A percentile compares a stretch with the other conserved stretches of the same genome.
Evolutionary conservation across 2,888 invertebrate species (phyloP).

Genomic region (Limnephilus rhombicus): DNA sequence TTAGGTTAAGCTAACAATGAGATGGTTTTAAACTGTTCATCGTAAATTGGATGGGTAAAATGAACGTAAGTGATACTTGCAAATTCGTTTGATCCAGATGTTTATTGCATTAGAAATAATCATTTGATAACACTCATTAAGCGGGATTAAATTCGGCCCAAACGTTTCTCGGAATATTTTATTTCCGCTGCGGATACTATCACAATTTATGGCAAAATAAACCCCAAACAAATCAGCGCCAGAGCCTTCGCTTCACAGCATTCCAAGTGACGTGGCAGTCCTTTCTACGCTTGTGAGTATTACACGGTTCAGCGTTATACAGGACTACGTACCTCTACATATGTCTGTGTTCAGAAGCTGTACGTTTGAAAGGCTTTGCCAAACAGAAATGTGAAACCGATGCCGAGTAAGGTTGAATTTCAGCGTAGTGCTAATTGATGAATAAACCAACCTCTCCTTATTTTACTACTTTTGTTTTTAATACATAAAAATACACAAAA

Average conservation of each 20-base stretch:
- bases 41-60: neutral
- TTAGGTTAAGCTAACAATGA: neutral
- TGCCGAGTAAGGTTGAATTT: neutral
- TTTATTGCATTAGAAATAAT: neutral
- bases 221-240: slow-evolving; percentile 45
- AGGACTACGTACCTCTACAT: neutral
- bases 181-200: slow-evolving; percentile 44
- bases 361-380: slow-evolving; percentile 38
- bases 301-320: slow-evolving; percentile 27
- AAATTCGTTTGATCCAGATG: neutral
- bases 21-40: neutral
- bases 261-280: slow-evolving; percentile 12
- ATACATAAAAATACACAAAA: neutral
- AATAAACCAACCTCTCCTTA: neutral
- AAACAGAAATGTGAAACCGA: slow-evolving; percentile 39
- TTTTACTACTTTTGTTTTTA: neutral
- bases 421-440: slow-evolving; percentile 9
- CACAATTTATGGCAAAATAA: slow-evolving; percentile 48
- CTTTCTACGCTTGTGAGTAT: slow-evolving; percentile 33
- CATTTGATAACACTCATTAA: slow-evolving; percentile 49
- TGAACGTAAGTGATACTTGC: neutral
- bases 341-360: neutral
- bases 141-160: neutral
- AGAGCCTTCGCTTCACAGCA: slow-evolving; percentile 18
- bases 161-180: slow-evolving; percentile 32